A percentile compares a stretch with the other conserved stretches of the same genome.
Conservation (phyloP, 2,797 vertebrate species). For the Cryptoblepharus egeriae region DNA sequence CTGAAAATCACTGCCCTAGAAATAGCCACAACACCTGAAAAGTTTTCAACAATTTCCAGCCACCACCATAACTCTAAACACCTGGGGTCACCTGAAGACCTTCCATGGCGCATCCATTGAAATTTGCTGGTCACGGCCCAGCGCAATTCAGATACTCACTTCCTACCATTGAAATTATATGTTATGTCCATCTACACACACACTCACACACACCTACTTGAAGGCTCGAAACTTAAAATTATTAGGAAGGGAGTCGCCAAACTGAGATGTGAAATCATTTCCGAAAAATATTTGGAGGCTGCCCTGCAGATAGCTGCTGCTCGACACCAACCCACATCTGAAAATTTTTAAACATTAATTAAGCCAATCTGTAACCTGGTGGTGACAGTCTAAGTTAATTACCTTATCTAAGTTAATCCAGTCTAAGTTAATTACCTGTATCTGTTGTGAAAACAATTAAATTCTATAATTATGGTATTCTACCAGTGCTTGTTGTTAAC, state of each 20-base stretch:
- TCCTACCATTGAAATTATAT: not conserved
- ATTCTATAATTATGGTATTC: not conserved
- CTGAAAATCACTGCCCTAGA: too few species aligned
- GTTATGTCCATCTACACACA: not conserved
- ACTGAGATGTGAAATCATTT: slow-evolving; percentile 3
- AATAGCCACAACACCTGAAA: too few species aligned
- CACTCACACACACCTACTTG: not conserved
- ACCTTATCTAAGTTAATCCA: too few species aligned
- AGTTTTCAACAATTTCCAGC: too few species aligned
- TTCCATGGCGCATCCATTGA: too few species aligned
- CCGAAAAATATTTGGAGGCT: not conserved
- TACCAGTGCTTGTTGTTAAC: too few species aligned
- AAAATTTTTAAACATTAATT: not conserved
- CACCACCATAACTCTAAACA: too few species aligned
- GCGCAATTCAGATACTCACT: not conserved
- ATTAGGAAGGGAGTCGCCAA: slow-evolving; percentile 22
- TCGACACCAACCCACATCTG: not conserved
- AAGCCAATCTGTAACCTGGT: not conserved
- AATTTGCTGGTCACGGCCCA: not conserved
- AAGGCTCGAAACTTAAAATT: slow-evolving; percentile 1
- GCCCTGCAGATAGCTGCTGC: too few species aligned
- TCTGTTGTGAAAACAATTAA: not conserved
- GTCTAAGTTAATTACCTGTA: too few species aligned
- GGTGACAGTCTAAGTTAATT: too few species aligned
- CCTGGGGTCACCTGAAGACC: too few species aligned